Evolutionary conservation across 2,113 vertebrate genomes (phyloP), one percentile per base, ranked within the genome.

Genomic region (western clawed frog (Xenopus tropicalis)): DNA sequence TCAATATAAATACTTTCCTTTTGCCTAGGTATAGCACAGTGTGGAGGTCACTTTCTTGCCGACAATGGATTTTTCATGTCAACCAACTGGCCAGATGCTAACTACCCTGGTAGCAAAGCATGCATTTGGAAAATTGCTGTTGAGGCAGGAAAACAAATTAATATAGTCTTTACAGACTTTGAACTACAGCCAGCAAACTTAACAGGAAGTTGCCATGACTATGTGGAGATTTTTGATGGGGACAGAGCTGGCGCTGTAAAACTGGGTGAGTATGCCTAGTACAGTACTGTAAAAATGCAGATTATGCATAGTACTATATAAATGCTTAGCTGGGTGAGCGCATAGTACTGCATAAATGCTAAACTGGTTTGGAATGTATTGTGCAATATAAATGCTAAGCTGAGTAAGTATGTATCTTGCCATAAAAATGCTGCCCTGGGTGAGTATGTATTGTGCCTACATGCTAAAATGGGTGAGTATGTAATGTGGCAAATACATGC

Each of bases 111-210:
- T 12, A 85, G 83, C 73, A 79, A 77, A 4, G 85, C 82, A 67
- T 91, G 89, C 80, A 91, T 87, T 1, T 91, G 91, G 90, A 82
- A 56, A 21, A 82, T 92, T 73, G 67, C 37, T 20, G 48, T 86
- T 20, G 79, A 79, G 12, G 70, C 79, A 11, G 79, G 80, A 61
- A 73, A 74, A 77, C 79, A 0, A 17, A 77, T 91, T 61, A 73
- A 85, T 14, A 69, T 91, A 0, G 78, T 21, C 52, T 90, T 91
- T 74, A 91, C 52, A 20, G 22, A 61, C 37, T 71, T 77, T 24
- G n/a, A 2, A 29, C 62, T 77, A 14, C 75, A 77, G n/a, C 79
- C 79, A 22, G 66, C 66, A 3, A 88, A 84, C 69, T 0, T 80
- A 5, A 62, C 88, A 0, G 85, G 86, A 51, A 71, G 78, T 9